Evolutionary conservation across 2,113 vertebrate species (phyloP), one percentile per base, ranked within the genome.

Genomic region (Chelonoidis abingdonii): DNA sequence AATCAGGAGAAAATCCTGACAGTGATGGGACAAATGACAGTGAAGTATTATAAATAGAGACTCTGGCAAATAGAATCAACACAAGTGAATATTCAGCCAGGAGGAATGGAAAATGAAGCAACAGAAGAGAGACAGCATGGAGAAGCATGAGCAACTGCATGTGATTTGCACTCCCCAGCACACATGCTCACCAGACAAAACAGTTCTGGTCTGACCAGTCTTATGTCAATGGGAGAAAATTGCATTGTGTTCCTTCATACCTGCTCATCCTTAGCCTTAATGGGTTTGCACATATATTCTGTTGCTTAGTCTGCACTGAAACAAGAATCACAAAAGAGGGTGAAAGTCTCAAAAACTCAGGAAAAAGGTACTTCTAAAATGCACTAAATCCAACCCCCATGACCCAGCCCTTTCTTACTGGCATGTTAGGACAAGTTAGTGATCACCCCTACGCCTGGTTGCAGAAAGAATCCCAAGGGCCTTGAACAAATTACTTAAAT

Each of bases 401-500:
- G 47, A 91, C 13, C 52, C 29, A 50, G 1, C 53, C 65, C 53
- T 90, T 90, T 97, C 80, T 52, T 86, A 41, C 59, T 13, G 52
- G 93, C 97, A 25, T 94, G 97, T 97, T 81, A 44, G 3, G 75
- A 92, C 97, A 92, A 92, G 97, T 41, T 92, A 75, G 44, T 4
- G 59, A 80, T 49, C 95, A 87, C 59, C 59, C 59, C 12, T 29
- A 97, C 87, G 90, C 95, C 92, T 84, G 89, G 87, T 95, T 97
- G 92, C 95, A 96, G 95, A 97, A 97, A 97, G 94, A 87, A 94
- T 96, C 95, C 84, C 92, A 38, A 96, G 95, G 93, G 90, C 94
- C 94, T 24, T 49, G 83, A 92, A 97, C 88, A 72, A 95, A 98
- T 98, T 98, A 97, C 96, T 95, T 98, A 98, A 98, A 98, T 97